Evolutionary conservation across 92 coral and sea anemone genomes (phyloP), one percentile per base, ranked within the genome.

Genomic region (Desmophyllum pertusum): DNA sequence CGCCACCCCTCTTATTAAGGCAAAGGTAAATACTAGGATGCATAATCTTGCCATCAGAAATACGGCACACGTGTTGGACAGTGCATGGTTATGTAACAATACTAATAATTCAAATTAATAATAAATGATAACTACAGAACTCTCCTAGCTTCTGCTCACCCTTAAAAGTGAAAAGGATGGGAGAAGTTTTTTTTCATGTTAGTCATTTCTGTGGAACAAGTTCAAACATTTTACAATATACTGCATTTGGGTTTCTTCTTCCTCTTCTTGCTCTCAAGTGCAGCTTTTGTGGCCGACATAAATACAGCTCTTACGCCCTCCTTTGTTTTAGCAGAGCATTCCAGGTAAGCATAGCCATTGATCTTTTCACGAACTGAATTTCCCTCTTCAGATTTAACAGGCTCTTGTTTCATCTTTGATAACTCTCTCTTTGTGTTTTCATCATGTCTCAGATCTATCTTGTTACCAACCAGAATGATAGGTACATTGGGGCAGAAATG

Each of bases 401-500:
- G 98, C 80, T 92, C 94, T 64, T 95, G 98, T 83, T 94, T 96
- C 98, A 94, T 96, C 98, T 96, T 94, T 6, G 85, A 76, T 73
- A 94, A 85, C 88, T 96, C 98, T 69, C 96, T 83, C 91, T 94
- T 96, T 75, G 98, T 96, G 72, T 83, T 94, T 6, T 94, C 98
- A 77, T 96, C 98, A 78, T 92, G 90, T 74, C 98, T 87, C 59
- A 96, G 90, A 96, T 96, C 98, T 80, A 94, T 96, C 94, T 96
- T 96, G 92, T 94, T 94, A 46, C 98, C 98, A 37, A 96, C 98
- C 88, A 96, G 73, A 57, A 96, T 92, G n/a, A 96, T 94, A n/a
- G 98, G 98, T 17, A 96, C 96, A 82, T 92, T 94, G 18, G 98
- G 98, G 87, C 98, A 94, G 92, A 94, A 96, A 81, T 96, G 98